Conservation (phyloP, 2,113 vertebrate genomes). For the Pseudolaguvia tuberculata region DNA sequence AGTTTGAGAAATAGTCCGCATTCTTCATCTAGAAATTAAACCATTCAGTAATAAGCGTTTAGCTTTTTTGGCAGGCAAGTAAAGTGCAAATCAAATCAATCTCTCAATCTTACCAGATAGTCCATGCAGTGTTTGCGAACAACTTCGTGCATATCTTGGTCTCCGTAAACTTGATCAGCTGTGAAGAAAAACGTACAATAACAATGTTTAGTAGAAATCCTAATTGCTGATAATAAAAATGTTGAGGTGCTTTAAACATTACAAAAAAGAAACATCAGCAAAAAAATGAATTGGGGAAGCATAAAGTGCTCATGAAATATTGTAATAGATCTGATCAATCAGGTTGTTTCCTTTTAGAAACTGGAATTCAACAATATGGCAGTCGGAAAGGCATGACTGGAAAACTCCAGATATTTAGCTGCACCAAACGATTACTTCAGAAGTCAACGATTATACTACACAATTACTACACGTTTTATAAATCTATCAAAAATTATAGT, state of each 20-base stretch:
- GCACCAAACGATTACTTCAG: too few species aligned
- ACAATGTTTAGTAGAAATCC: neutral
- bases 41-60: neutral
- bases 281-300: neutral
- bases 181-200: slow-evolving; percentile 24
- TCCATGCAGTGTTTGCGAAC: slow-evolving; percentile 92
- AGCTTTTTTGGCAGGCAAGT: neutral
- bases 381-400: neutral
- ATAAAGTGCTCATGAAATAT: neutral
- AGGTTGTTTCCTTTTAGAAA: neutral
- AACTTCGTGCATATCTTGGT: slow-evolving; percentile 91
- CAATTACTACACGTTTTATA: too few species aligned
- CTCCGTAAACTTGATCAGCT: slow-evolving; percentile 90
- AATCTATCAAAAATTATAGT: too few species aligned
- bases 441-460: too few species aligned
- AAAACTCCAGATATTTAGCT: neutral
- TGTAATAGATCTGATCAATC: neutral
- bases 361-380: neutral
- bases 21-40: slow-evolving; percentile 81
- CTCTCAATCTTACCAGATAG: slow-evolving; percentile 76
- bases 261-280: too few species aligned
- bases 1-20: slow-evolving; percentile 92
- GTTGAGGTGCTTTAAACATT: too few species aligned
- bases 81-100: neutral
- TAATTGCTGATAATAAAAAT: neutral